A percentile compares a stretch with the other conserved stretches of the same genome.
Conservation (phyloP, 2,888 invertebrate genomes). For the Ophion ellenae region DNA sequence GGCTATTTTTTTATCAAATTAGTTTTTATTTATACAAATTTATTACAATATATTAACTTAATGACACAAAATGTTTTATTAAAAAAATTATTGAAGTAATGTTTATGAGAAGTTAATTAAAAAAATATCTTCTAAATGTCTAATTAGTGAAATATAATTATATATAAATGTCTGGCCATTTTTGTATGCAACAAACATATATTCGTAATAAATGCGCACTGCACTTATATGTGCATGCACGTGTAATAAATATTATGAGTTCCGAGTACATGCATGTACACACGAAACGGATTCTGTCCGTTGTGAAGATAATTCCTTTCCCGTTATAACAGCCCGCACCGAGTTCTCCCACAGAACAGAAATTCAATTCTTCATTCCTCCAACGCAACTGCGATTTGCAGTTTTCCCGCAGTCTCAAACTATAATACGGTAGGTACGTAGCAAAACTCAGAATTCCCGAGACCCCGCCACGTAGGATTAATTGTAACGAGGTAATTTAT, state of each 20-base stretch:
- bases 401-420: not conserved
- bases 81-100: too few species aligned
- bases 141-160: too few species aligned
- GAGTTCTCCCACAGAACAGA: slow-evolving; percentile 32
- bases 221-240: not conserved
- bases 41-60: too few species aligned
- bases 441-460: not conserved
- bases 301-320: slow-evolving; percentile 59
- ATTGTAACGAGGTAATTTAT: not conserved
- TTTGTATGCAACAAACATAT: too few species aligned
- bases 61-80: too few species aligned
- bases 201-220: not conserved
- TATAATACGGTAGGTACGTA: not conserved
- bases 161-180: not conserved
- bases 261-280: slow-evolving; percentile 12
- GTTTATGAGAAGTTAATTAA: too few species aligned
- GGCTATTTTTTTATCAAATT: too few species aligned
- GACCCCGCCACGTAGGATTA: not conserved
- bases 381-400: not conserved
- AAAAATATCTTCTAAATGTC: too few species aligned
- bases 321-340: slow-evolving; percentile 47
- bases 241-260: slow-evolving; percentile 23
- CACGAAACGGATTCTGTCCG: slow-evolving; percentile 51
- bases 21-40: too few species aligned
- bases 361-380: slow-evolving; percentile 35